Conservation (phyloP, 2,888 invertebrate genomes). For the Tricholauxania praeusta region DNA sequence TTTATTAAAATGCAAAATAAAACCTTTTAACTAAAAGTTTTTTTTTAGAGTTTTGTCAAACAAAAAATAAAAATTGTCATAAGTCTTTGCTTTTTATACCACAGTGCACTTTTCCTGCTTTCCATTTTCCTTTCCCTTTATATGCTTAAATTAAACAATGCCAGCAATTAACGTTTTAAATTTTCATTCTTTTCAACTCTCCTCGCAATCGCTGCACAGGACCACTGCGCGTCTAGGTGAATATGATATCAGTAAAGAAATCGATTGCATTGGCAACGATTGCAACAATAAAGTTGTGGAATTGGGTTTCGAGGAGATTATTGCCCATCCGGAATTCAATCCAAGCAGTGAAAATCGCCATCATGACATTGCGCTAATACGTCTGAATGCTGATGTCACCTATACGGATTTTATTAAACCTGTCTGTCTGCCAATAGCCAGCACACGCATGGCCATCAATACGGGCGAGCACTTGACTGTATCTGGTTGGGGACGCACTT, state of each 20-base stretch:
- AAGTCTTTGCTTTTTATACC: too few relatives aligned
- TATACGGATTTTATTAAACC: conserved; percentile 73
- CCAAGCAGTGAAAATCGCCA: conserved; percentile 72
- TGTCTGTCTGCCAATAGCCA: conserved; percentile 71
- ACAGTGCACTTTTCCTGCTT: neutral
- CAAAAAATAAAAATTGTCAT: too few relatives aligned
- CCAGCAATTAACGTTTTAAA: conserved; percentile 5
- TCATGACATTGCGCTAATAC: conserved; percentile 80
- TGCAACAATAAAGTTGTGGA: conserved; percentile 74
- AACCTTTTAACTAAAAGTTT: too few relatives aligned
- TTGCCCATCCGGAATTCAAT: conserved; percentile 75
- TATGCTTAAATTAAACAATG: conserved; percentile 6
- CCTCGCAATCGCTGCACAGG: conserved; percentile 42
- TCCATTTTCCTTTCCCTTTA: neutral
- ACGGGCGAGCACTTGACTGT: conserved; percentile 68
- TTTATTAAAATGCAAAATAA: too few relatives aligned
- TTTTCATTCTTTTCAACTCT: conserved; percentile 4
- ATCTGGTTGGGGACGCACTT: conserved; percentile 76
- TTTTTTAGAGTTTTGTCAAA: too few relatives aligned
- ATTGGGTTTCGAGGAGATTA: conserved; percentile 73
- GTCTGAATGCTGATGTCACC: conserved; percentile 71
- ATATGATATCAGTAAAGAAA: conserved; percentile 58
- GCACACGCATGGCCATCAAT: conserved; percentile 59
- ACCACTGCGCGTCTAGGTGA: conserved; percentile 63
- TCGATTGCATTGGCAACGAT: conserved; percentile 67